Percentiles rank a stretch among this genome's conserved stretches.
Evolutionary conservation across 1,140 invertebrate species (phyloP).

Genomic region (Magallana angulata): DNA sequence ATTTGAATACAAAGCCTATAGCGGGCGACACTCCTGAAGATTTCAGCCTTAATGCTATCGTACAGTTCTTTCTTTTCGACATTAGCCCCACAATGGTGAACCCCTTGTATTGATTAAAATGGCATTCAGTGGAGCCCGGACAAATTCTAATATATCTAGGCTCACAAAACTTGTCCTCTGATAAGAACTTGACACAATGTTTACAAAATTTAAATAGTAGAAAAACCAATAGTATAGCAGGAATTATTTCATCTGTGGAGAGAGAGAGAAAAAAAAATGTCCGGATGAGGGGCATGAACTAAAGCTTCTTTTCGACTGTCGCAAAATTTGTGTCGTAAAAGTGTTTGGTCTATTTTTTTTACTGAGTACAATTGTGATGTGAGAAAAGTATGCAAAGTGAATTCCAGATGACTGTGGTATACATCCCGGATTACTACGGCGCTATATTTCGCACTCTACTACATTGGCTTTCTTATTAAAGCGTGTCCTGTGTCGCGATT

Average conservation of each 20-base stretch:
- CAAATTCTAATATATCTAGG: conserved; percentile 53
- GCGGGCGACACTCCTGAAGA: conserved; percentile 34
- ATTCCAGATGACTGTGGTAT: conserved; percentile 17
- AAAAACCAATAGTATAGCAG: conserved; percentile 49
- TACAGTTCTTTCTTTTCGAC: conserved; percentile 30
- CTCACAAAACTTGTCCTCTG: conserved; percentile 49
- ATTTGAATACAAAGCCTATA: conserved; percentile 32
- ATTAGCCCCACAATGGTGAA: conserved; percentile 6
- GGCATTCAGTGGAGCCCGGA: conserved; percentile 29
- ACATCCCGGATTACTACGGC: conserved; percentile 16
- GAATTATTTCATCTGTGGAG: conserved; percentile 40
- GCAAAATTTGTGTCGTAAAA: not conserved
- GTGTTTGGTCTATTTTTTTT: not conserved
- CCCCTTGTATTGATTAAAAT: conserved; percentile 29
- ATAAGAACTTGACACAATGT: conserved; percentile 52
- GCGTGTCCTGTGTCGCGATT: conserved; percentile 21
- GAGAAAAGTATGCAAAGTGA: conserved; percentile 28
- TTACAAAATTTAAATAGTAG: conserved; percentile 52
- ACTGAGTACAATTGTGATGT: not conserved
- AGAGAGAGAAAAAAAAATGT: not conserved
- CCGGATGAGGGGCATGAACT: not conserved
- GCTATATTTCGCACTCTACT: conserved; percentile 19
- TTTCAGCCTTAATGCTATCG: not conserved
- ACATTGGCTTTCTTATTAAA: conserved; percentile 40
- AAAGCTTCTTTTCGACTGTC: not conserved